Evolutionary conservation across 2,888 invertebrate genomes (phyloP).

Genomic region (Thera obeliscata): DNA sequence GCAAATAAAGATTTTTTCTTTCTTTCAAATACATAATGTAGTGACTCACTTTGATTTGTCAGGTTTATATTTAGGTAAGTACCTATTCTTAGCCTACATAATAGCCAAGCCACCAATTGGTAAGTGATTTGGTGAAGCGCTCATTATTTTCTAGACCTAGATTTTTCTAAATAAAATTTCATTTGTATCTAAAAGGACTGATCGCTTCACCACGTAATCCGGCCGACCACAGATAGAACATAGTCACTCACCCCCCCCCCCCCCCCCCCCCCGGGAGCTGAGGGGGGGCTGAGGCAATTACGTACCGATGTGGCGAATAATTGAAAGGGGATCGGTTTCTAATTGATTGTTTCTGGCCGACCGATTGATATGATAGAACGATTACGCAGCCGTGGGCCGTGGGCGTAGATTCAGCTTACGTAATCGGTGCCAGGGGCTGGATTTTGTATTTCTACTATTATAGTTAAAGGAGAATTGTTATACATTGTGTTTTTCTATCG

Average conservation of each 20-base stretch:
- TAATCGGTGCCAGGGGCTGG: conserved; percentile 7
- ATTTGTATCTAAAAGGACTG: no score
- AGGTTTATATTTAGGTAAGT: no score
- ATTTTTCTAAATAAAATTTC: no score
- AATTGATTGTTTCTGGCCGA: conserved; percentile 80
- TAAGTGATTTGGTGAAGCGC: no score
- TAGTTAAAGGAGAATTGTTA: no score
- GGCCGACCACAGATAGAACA: conserved; percentile 44
- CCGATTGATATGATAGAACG: conserved; percentile 69
- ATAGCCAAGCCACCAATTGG: no score
- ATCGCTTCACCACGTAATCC: conserved; percentile 39
- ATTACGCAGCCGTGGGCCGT: conserved; percentile 41
- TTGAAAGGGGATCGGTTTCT: conserved; percentile 79
- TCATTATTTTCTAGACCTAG: no score
- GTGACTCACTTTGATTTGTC: no score
- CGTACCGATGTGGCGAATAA: conserved; percentile 69
- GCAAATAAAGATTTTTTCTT: no score
- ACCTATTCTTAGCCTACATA: no score
- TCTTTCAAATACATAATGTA: no score
- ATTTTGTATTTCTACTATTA: background rate
- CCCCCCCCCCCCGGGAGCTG: conserved; percentile 38
- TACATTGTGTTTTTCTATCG: no score
- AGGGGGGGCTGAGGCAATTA: conserved; percentile 68
- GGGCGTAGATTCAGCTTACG: conserved; percentile 28
- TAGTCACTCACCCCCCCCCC: conserved; percentile 38